These are phyloP conservation scores for Myotis planiceps DNA, from an alignment of 2,797 vertebrate genomes.

Conservation along the genomic window DNA sequence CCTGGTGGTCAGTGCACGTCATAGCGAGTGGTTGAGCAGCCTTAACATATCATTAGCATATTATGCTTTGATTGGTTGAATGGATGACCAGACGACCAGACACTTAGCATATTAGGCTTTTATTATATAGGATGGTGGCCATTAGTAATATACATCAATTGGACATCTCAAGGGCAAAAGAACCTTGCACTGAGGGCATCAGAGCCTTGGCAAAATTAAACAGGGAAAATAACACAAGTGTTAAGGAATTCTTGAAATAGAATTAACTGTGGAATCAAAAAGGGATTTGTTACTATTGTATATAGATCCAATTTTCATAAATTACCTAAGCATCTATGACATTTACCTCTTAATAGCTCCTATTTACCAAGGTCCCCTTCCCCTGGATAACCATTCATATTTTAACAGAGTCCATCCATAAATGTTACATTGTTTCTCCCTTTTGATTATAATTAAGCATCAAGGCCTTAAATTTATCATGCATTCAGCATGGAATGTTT, in stretches of 20 bases:
- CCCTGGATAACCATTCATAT: neutral
- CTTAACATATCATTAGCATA: too few species aligned
- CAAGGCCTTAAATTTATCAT: neutral
- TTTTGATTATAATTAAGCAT: neutral
- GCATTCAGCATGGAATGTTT: neutral
- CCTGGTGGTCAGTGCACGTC: too few species aligned
- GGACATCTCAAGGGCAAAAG: neutral
- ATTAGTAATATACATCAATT: neutral
- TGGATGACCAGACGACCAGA: too few species aligned
- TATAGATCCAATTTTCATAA: neutral
- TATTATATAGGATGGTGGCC: too few species aligned
- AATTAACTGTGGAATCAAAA: neutral
- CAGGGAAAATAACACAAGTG: neutral
- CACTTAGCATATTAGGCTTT: too few species aligned
- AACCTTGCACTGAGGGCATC: accelerated
- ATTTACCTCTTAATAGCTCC: neutral
- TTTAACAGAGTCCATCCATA: neutral
- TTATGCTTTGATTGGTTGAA: too few species aligned
- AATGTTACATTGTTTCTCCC: neutral
- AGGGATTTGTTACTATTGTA: neutral
- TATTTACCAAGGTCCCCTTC: neutral
- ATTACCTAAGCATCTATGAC: neutral
- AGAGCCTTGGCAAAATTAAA: neutral
- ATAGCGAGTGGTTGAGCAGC: too few species aligned
- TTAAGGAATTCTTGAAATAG: neutral